phyloP scores from a whole-genome alignment of 2,888 invertebrate species.

The Eretmocerus hayati region DNA sequence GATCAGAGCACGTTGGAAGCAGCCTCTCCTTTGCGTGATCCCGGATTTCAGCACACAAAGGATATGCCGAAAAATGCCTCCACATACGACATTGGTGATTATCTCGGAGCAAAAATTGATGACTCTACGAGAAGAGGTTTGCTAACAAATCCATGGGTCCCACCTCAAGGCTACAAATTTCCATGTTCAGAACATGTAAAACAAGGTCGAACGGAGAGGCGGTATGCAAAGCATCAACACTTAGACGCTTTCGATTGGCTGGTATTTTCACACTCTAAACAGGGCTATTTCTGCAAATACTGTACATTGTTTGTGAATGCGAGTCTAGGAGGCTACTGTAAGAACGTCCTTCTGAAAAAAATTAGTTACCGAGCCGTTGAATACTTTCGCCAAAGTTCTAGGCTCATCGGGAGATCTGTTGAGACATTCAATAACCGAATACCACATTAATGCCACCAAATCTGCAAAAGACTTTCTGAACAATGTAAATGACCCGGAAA shows the following conservation, averaged over 20 bases:
- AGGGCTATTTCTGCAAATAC: slow-evolving; percentile 4
- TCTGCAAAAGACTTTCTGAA: too few species aligned
- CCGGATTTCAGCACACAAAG: too few species aligned
- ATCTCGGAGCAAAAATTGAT: neutral
- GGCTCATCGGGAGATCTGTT: neutral
- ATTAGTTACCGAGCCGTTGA: slow-evolving; percentile 2
- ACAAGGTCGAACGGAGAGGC: neutral
- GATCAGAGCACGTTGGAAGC: too few species aligned
- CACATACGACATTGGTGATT: neutral
- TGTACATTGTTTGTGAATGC: slow-evolving; percentile 1
- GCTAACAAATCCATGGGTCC: slow-evolving; percentile 1
- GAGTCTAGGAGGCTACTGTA: neutral
- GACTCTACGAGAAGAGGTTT: neutral
- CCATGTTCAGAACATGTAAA: neutral
- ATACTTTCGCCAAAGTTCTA: neutral
- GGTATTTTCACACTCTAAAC: slow-evolving; percentile 1
- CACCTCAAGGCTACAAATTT: slow-evolving; percentile 4
- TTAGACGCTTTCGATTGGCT: neutral
- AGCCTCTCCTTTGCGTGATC: too few species aligned
- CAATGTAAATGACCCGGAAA: neutral
- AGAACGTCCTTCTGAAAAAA: slow-evolving; percentile 4
- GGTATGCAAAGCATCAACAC: neutral
- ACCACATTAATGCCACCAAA: too few species aligned
- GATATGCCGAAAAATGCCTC: too few species aligned
- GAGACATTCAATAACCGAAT: too few species aligned